Evolutionary conservation across 2,113 vertebrate genomes (phyloP), one percentile per base, ranked within the genome.

Genomic region (Fregetta grallaria): DNA sequence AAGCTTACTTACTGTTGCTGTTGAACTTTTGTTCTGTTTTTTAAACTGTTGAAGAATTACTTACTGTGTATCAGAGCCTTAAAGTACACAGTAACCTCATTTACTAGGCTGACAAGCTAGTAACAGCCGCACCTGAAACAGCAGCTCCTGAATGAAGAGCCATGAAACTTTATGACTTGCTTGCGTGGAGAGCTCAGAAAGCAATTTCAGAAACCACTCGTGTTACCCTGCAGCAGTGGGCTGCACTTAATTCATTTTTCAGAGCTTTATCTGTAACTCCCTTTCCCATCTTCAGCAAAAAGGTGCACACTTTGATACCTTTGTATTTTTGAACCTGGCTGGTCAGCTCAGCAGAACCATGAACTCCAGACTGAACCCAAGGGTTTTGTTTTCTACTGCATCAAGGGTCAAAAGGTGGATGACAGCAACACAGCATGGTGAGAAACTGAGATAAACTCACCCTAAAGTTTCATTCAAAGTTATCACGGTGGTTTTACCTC

Each of bases 391-490:
- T 40, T 22, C 55, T 56, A 2, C 15, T 10, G 1, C 13, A 65
- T 3, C 0, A 1, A 25, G 45, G 8, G 10, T n/a, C 29, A 63
- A 36, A 56, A 20, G 21, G 67, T 0, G 0, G 34, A 12, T 16
- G 3, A 77, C 25, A 72, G 67, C 23, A 38, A 50, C 26, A 19
- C 20, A 36, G 50, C 20, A 7, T 0, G 7, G 40, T 0, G 14
- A 90, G 34, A 73, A 88, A 45, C 10, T 1, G 20, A 50, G 47
- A 62, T 4, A 23, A 73, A 86, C 14, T 44, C 22, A 5, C 40
- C 58, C 65, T 59, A 7, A 47, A 32, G 42, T 15, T 72, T 62
- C 13, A 66, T 6, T 92, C 45, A 18, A 52, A 52, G 55, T 29
- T 25, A 47, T 27, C 58, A 12, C 1, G 1, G 25, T 3, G 3